phyloP scores from a whole-genome alignment of 2,113 vertebrate genomes.

The Gadus chalcogrammus region DNA sequence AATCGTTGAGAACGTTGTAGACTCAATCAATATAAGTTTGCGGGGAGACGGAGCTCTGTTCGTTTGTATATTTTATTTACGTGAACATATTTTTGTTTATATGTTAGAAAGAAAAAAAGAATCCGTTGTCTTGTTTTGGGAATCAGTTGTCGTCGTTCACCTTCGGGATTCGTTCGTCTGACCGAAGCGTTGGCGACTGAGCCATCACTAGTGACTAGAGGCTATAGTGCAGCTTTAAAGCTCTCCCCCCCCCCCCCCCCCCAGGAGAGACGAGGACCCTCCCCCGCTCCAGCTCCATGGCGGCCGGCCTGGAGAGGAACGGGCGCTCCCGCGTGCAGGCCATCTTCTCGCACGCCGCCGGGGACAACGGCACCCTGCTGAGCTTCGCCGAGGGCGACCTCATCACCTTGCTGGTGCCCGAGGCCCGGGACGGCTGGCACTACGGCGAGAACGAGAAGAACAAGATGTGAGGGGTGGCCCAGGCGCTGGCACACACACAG shows the following conservation, averaged over 20 bases:
- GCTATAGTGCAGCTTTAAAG: not conserved
- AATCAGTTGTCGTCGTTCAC: no score
- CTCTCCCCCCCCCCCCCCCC: not conserved
- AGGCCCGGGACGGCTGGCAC: conserved; percentile 96
- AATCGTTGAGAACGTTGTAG: no score
- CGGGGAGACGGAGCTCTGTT: no score
- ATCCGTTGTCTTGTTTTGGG: no score
- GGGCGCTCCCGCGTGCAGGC: conserved; percentile 91
- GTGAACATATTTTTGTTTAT: no score
- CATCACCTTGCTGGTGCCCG: conserved; percentile 95
- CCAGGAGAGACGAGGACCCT: conserved; percentile 94
- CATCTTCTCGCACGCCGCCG: conserved; percentile 94
- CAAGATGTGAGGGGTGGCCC: conserved; percentile 80
- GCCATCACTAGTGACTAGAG: no score
- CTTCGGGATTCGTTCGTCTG: no score
- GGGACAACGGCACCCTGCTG: conserved; percentile 92
- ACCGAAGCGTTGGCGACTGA: no score
- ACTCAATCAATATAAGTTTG: no score
- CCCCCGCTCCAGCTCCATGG: conserved; percentile 97
- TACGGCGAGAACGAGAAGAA: conserved; percentile 98
- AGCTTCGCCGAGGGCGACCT: conserved; percentile 96
- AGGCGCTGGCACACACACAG: no score
- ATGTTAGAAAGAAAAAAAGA: no score
- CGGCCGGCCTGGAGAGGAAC: conserved; percentile 92
- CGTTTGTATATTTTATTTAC: no score